These are phyloP conservation scores for Halcyon leucocephala DNA, from an alignment of 2,797 vertebrate genomes.

Conservation along the genomic window DNA sequence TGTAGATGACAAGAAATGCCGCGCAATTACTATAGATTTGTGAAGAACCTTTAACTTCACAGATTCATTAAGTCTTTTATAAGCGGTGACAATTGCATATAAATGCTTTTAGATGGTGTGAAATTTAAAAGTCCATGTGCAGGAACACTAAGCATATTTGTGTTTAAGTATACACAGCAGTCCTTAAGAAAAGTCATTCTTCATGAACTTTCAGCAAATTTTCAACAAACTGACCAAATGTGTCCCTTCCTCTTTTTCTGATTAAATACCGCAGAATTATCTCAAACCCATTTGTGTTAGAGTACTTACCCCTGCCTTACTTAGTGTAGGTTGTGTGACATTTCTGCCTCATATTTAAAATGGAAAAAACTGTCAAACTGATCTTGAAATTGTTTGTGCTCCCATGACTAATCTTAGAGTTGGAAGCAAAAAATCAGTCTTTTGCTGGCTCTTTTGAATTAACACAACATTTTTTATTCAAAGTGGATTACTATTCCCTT, in stretches of 20 bases:
- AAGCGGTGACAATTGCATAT: neutral
- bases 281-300: neutral
- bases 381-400: constrained; percentile 6
- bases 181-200: neutral
- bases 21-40: neutral
- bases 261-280: neutral
- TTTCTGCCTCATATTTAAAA: constrained; percentile 1
- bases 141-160: neutral
- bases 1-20: neutral
- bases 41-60: neutral
- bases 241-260: neutral
- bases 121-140: neutral
- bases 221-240: neutral
- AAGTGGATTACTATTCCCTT: constrained; percentile 32
- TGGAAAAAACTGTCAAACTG: constrained; percentile 1
- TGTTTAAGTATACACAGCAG: neutral
- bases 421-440: constrained; percentile 48
- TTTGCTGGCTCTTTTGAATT: constrained; percentile 38
- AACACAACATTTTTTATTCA: constrained; percentile 33
- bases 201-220: neutral
- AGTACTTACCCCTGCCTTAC: neutral
- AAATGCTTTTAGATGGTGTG: neutral
- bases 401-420: constrained; percentile 1
- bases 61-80: neutral
- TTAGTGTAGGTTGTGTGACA: neutral